Conservation (phyloP, 1,140 invertebrate species). For the Anadara kagoshimensis region DNA sequence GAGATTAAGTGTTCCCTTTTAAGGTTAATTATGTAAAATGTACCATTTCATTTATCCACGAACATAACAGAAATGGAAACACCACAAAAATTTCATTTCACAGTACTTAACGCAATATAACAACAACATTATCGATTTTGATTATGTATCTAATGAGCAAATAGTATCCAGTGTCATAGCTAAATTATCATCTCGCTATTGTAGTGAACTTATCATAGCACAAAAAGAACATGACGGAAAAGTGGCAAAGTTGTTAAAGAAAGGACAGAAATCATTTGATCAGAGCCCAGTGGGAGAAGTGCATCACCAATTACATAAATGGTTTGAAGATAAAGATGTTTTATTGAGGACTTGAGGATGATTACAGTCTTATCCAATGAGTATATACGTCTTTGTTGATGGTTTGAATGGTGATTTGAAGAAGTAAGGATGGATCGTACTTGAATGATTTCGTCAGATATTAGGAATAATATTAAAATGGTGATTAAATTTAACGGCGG, state of each 20-base stretch:
- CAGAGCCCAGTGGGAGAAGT: constrained; percentile 20
- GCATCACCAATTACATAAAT: constrained; percentile 18
- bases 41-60: background rate
- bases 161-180: background rate
- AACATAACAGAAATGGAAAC: background rate
- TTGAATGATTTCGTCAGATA: too few species aligned
- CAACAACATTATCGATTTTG: background rate
- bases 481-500: too few species aligned
- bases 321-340: constrained; percentile 6
- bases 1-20: too few species aligned
- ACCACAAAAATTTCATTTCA: background rate
- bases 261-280: constrained; percentile 16
- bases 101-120: background rate
- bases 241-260: constrained; percentile 5
- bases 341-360: too few species aligned
- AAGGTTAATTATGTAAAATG: background rate
- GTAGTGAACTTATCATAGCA: constrained; percentile 29
- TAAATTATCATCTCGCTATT: too few species aligned
- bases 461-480: too few species aligned
- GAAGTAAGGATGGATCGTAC: too few species aligned
- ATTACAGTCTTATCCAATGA: too few species aligned
- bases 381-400: too few species aligned
- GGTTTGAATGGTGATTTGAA: too few species aligned
- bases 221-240: constrained; percentile 24
- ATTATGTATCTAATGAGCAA: background rate